Base-by-base conservation (phyloP, 2,797 vertebrate species). In the Otolemur crassicaudatus region DNA sequence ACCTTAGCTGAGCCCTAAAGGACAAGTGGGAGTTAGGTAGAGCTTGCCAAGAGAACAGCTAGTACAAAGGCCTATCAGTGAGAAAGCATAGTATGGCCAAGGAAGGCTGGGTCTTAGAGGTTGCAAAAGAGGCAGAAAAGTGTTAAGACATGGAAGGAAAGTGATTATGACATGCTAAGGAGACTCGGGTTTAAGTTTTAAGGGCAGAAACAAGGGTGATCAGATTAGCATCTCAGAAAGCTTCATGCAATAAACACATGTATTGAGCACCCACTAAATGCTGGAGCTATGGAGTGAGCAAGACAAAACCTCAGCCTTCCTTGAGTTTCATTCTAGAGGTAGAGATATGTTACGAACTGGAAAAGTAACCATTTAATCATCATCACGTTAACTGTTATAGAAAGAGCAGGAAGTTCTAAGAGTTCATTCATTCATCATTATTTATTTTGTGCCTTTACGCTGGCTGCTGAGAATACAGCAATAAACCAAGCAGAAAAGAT, bases 1-100 rank as follows among this genome's bases (percentile, higher is more conserved):
- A 84, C 95, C 91, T 96, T 81, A 63, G 90, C 69, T 81, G 65
- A 96, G 97, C 67, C 56, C 73, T 82, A 70, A 91, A 97, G 95
- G 75, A 85, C 91, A 95, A 77, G 53, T 3, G 79, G 67, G 70
- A 91, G 46, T 88, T 61, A 70, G 49, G 76, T 77, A 87, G 65
- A 58, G 76, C 25, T 91, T 90, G 46, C 76, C 72, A 89, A 87
- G 70, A 85, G 67, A 91, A 46, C n/a, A 76, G 67, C 16, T 20
- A 91, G 40, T 43, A 72, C 65, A 83, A 88, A 87, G 17, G 61
- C 67, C 56, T 90, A 61, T 80, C 11, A 69, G 31, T 23, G 29
- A 91, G 37, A 90, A 3, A 80, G 77, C 58, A 22, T 5, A 7
- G 16, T 27, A 31, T 69, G 79, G 49, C 81, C 58, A 67, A 85